Percentiles rank a stretch among this genome's conserved stretches.
Conservation (phyloP, 2,797 vertebrate genomes). For the Scolopax rusticola region DNA sequence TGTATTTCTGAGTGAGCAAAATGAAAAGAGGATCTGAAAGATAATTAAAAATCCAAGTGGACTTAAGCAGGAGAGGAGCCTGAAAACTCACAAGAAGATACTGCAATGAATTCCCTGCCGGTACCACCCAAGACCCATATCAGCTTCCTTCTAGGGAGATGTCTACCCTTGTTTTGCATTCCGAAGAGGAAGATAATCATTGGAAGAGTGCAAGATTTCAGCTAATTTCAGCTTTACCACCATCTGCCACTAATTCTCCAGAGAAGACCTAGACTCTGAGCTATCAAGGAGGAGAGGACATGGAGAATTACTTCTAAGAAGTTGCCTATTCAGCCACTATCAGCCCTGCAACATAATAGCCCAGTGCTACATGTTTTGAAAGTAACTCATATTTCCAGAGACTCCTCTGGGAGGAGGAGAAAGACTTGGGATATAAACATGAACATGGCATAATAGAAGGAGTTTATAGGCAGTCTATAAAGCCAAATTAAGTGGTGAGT, state of each 20-base stretch:
- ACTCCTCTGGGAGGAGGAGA: constrained; percentile 12
- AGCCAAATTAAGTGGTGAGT: constrained; percentile 37
- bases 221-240: constrained; percentile 48
- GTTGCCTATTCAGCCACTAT: constrained; percentile 2
- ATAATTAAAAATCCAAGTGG: constrained; percentile 66
- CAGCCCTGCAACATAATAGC: neutral
- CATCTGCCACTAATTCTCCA: constrained; percentile 42
- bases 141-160: constrained; percentile 5
- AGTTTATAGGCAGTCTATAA: constrained; percentile 15
- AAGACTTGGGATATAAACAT: constrained; percentile 14
- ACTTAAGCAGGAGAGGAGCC: neutral
- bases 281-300: constrained; percentile 22
- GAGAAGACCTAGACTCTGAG: constrained; percentile 19
- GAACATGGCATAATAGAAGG: neutral
- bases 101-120: constrained; percentile 8
- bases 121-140: neutral
- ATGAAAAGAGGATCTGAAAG: constrained; percentile 48
- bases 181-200: neutral
- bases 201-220: constrained; percentile 25
- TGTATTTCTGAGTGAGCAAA: constrained; percentile 45
- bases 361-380: neutral
- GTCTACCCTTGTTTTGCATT: neutral
- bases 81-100: constrained; percentile 28
- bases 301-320: constrained; percentile 21
- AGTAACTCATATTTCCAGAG: neutral